Percentiles rank a stretch among this genome's conserved stretches.
These are phyloP conservation scores for Notodonta ziczac DNA, from an alignment of 2,888 invertebrate genomes.

Conservation along the genomic window DNA sequence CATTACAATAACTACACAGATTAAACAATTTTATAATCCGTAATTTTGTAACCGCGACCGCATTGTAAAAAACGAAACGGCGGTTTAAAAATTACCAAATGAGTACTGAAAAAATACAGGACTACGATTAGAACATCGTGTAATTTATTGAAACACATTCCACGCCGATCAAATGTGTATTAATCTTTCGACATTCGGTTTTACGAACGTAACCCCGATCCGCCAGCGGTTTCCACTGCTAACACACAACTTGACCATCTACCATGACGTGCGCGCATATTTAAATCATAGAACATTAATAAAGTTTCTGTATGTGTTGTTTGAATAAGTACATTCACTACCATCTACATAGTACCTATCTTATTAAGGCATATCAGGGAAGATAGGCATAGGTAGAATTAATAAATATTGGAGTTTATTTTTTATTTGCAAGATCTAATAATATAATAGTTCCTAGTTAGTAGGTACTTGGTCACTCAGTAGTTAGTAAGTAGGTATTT, in stretches of 20 bases:
- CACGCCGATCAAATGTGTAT: constrained; percentile 45
- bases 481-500: no score
- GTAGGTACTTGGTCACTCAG: no score
- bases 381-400: no score
- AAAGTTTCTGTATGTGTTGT: not conserved
- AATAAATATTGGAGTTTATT: no score
- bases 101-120: constrained; percentile 26
- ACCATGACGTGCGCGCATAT: constrained; percentile 31
- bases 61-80: constrained; percentile 3
- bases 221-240: constrained; percentile 27
- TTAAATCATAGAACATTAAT: constrained; percentile 5
- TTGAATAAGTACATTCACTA: not conserved
- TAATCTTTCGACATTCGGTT: constrained; percentile 47
- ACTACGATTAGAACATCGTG: constrained; percentile 37
- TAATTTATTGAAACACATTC: constrained; percentile 50
- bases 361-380: no score
- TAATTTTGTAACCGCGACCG: constrained; percentile 5
- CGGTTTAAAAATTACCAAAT: not conserved
- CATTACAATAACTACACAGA: constrained; percentile 5
- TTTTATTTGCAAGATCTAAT: no score
- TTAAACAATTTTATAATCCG: constrained; percentile 6
- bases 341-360: not conserved
- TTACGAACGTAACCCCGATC: constrained; percentile 40
- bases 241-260: constrained; percentile 30
- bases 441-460: no score